Evolutionary conservation across 2,888 invertebrate genomes (phyloP), one percentile per base, ranked within the genome.

Genomic region (Brenthis ino): DNA sequence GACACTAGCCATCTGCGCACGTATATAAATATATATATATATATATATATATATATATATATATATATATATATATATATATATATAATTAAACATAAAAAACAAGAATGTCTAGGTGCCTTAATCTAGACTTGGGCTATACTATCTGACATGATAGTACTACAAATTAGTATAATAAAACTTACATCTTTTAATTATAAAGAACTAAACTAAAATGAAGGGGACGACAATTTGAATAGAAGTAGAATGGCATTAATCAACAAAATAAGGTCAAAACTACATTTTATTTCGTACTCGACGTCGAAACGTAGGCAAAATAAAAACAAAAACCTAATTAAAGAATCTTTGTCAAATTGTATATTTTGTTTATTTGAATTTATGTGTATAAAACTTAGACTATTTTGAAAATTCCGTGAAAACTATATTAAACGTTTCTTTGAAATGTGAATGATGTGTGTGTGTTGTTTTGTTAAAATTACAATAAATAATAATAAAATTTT

Each of bases 311-410:
- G 50, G 33, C 50, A 50, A 50, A 60, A 16, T 50, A 28, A 50
- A n/a, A 50, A 28, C 28, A n/a, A n/a, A 48, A 60, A 24, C 3
- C 28, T 50, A 60, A 60, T 60, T 60, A 60, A 60, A 60, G 47
- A 50, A 50, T 60, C 50, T 50, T 48, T 60, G 60, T 60, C 3
- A 28, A 60, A 50, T 60, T 50, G 48, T 58, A n/a, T 48, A 48
- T 58, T 48, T 24, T 48, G 24, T 48, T 24, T 11, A 48, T 58
- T 58, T 58, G n/a, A 12, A 58, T 58, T 48, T 28, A 28, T 58
- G 28, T 28, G 11, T 24, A 58, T 14, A 48, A 48, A 58, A 48
- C 37, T 43, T 1, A 43, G 37, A 8, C 37, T 28, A 28, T 28
- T 43, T 11, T 11, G 11, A 43, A 43, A 43, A 43, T 43, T 3